These are phyloP conservation scores for Pelodytes ibericus DNA, from an alignment of 2,797 vertebrate genomes.

Conservation along the genomic window DNA sequence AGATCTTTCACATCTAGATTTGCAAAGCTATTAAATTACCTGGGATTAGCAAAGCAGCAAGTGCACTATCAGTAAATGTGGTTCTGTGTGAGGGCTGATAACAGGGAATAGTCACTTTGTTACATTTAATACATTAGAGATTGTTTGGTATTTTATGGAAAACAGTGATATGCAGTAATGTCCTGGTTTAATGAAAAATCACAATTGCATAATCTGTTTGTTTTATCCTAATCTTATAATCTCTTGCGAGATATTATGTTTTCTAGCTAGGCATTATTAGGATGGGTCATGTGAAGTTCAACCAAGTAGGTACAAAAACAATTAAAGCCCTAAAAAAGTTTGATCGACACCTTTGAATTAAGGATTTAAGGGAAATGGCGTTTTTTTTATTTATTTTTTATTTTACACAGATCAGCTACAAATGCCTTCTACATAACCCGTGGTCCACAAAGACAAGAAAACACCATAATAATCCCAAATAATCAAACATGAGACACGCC, in stretches of 20 bases:
- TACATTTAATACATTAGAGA: constrained; percentile 27
- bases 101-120: constrained; percentile 4
- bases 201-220: background rate
- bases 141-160: constrained; percentile 24
- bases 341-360: too few relatives aligned
- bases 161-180: constrained; percentile 1
- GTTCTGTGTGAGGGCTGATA: constrained; percentile 19
- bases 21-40: constrained; percentile 29
- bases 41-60: background rate
- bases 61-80: background rate
- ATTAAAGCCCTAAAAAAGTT: too few relatives aligned
- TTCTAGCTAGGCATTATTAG: constrained; percentile 14
- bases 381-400: too few relatives aligned
- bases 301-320: background rate
- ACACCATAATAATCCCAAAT: too few relatives aligned
- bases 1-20: constrained; percentile 2
- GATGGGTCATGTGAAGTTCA: constrained; percentile 20
- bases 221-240: constrained; percentile 32
- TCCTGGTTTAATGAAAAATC: constrained; percentile 32
- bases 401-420: too few relatives aligned
- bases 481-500: too few relatives aligned
- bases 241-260: background rate
- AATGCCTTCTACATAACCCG: too few relatives aligned
- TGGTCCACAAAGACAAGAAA: too few relatives aligned
- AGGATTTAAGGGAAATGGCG: too few relatives aligned